Base-by-base conservation (phyloP, 2,888 invertebrate genomes). In the Amorpha juglandis region DNA sequence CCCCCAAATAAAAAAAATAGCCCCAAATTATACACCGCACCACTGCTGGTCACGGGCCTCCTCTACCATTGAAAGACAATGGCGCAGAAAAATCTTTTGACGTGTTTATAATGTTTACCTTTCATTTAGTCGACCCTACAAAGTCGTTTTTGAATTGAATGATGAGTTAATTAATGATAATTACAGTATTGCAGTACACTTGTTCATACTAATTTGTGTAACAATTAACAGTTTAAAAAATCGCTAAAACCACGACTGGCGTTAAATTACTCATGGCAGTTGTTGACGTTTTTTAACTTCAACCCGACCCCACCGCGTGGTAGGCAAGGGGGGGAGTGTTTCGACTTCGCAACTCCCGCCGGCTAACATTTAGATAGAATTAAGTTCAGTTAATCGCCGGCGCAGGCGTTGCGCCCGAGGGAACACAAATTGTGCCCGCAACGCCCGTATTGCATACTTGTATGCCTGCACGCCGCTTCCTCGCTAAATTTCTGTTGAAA, bases 361-460 rank as follows among this genome's bases (percentile, higher is more conserved):
- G 86, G 88, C 62, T 88, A 87, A 87, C 86, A 87, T 90, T 91
- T 91, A 87, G 85, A 83, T 81, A 78, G 82, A 88, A 91, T 92
- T 91, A 91, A 92, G 89, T 89, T 86, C 84, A 87, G 86, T 89
- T 91, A 92, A 91, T 90, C 83, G 86, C 71, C 84, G 79, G 85
- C 86, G 85, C 89, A 83, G 83, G 86, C 88, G 84, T 81, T 85
- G 76, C 74, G 82, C 85, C 89, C 78, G 76, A 80, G 82, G 86
- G 84, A 82, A 76, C 82, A 76, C 81, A 83, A 83, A 85, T 86
- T 83, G 80, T 78, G 73, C 76, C 64, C 72, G 67, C 67, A 69
- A 71, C 35, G 21, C 78, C 81, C 81, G 87, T 81, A 82, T 87
- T 80, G 84, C 82, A 78, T 76, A 79, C 75, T 82, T 80, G 87